Conservation (phyloP, 2,797 vertebrate species). For the Miichthys miiuy region DNA sequence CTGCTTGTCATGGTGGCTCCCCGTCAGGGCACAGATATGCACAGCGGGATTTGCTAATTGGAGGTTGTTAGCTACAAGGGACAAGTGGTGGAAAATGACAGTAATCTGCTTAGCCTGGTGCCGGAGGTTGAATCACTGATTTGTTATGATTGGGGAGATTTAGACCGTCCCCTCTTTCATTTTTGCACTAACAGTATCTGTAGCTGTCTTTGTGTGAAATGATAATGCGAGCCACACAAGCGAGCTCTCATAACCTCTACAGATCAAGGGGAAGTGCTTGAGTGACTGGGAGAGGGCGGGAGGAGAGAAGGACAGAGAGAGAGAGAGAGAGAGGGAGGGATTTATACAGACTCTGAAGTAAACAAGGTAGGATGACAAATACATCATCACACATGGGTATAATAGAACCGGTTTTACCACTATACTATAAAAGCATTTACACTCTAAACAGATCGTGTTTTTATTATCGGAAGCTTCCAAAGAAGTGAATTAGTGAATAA, state of each 20-base stretch:
- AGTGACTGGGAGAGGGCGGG: conserved; percentile 52
- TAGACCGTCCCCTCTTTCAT: conserved; percentile 75
- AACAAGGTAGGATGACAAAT: conserved; percentile 62
- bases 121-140: conserved; percentile 84
- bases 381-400: conserved; percentile 24
- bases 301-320: conserved; percentile 33
- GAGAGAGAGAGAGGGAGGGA: conserved; percentile 14
- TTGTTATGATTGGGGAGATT: conserved; percentile 87
- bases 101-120: conserved; percentile 88
- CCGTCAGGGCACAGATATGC: conserved; percentile 86
- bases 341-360: conserved; percentile 49
- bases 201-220: conserved; percentile 77
- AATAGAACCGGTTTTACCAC: conserved; percentile 49
- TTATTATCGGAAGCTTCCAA: not conserved
- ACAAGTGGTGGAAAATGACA: conserved; percentile 89
- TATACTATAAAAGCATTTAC: not conserved
- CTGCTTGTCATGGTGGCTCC: conserved; percentile 87
- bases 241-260: conserved; percentile 69
- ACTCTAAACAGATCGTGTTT: conserved; percentile 7
- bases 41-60: conserved; percentile 89
- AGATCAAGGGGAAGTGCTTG: conserved; percentile 68
- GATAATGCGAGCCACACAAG: conserved; percentile 75
- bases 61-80: conserved; percentile 89
- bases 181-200: conserved; percentile 79
- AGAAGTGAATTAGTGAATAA: not conserved